These are phyloP conservation scores for Pardalotus punctatus DNA, from an alignment of 2,113 vertebrate genomes.

Conservation along the genomic window DNA sequence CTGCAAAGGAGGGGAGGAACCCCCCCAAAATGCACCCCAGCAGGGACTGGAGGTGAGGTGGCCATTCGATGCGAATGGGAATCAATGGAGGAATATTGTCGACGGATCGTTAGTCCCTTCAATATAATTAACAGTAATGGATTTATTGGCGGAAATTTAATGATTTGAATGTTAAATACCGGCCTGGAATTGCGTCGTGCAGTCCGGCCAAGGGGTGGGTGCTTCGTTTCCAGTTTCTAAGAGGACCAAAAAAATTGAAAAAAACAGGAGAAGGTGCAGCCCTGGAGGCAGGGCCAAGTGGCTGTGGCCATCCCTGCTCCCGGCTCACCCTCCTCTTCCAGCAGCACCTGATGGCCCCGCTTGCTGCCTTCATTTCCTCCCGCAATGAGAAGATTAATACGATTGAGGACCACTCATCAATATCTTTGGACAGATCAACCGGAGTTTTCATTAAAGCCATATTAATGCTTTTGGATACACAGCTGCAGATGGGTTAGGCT, in stretches of 20 bases:
- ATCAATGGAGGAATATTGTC: constrained; percentile 57
- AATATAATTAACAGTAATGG: constrained; percentile 77
- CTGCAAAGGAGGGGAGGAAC: background rate
- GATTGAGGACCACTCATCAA: constrained; percentile 73
- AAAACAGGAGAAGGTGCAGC: background rate
- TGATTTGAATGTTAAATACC: constrained; percentile 62
- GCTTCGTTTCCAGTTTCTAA: background rate
- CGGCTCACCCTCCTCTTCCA: background rate
- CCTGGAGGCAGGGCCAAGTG: background rate
- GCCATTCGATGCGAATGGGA: background rate
- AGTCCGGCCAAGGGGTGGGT: background rate
- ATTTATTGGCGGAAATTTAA: constrained; percentile 71
- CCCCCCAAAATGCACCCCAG: rapidly evolving
- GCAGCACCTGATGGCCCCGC: constrained; percentile 44
- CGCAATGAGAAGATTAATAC: constrained; percentile 76
- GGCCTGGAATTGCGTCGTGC: background rate
- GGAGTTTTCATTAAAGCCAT: constrained; percentile 79
- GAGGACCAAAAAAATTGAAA: background rate
- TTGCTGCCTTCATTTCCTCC: constrained; percentile 71
- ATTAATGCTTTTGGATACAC: constrained; percentile 76
- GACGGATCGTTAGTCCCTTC: constrained; percentile 67
- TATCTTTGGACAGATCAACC: constrained; percentile 82
- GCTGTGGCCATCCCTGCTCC: background rate
- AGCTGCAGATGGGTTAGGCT: constrained; percentile 71
- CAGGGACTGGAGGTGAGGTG: background rate